Evolutionary conservation across 2,888 invertebrate species (phyloP), one percentile per base, ranked within the genome.

Genomic region (Drosophila subquinaria): DNA sequence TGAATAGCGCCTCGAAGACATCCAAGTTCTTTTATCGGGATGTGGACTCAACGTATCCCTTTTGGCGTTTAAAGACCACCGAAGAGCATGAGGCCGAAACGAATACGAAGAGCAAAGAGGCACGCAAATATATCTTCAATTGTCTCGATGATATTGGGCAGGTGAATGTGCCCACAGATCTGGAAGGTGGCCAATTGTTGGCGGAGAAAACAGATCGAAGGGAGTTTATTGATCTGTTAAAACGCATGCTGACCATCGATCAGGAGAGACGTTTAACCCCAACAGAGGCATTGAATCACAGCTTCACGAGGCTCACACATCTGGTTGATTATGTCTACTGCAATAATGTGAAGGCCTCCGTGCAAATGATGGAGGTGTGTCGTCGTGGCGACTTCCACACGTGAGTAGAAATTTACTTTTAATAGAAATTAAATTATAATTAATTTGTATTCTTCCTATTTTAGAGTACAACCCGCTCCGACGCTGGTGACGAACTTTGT

Each of bases 41-140:
- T 93, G 96, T 97, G 94, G 97, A 98, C 93, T 97, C 98, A 87
- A 96, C 96, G 20, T 96, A 97, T 93, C 96, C 97, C 56, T 96
- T 97, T 93, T 97, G 97, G 97, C 94, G 96, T 86, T 93, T 96
- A 70, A 96, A 99, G 95, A 98, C 98, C 27, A 98, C 98, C 23
- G 99, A 99, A 93, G 99, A 99, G 93, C 98, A 99, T 93, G 99
- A 99, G 93, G 96, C 96, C 13, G 99, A 99, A 94, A 99, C 98
- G 52, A 97, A 97, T 77, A 98, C 98, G 89, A 99, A 99, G 94
- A 98, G 99, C 79, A 99, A 99, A 94, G 99, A 99, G 94, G 99
- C 99, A 4, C 94, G 99, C 90, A 99, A 99, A 93, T 99, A 99
- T 93, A 99, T 99, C 90, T 99, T 99, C 94, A 99, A 99, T 94